These are phyloP conservation scores for Malurus melanocephalus DNA, from an alignment of 2,113 vertebrate species.

Conservation along the genomic window DNA sequence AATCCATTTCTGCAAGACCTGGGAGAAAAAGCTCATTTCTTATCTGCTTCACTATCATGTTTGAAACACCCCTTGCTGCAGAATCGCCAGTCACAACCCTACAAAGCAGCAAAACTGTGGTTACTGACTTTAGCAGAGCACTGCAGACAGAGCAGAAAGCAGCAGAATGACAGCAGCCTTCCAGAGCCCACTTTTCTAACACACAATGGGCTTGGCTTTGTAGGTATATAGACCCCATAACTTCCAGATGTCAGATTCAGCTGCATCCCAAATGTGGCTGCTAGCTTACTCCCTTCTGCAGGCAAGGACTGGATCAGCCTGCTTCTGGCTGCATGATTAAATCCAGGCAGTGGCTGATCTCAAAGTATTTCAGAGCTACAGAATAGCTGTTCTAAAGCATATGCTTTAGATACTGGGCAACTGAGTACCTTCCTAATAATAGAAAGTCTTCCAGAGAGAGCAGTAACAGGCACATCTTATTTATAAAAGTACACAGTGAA, in stretches of 20 bases:
- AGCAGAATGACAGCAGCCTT: not conserved
- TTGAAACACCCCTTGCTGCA: not conserved
- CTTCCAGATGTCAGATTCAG: not conserved
- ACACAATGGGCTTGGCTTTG: not conserved
- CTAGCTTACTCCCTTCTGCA: not conserved
- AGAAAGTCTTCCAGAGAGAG: not conserved
- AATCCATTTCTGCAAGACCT: not conserved
- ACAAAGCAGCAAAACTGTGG: not conserved
- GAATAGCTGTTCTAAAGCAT: not conserved
- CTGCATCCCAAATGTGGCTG: not conserved
- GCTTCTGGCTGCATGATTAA: not conserved
- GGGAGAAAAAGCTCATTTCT: not conserved
- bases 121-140: not conserved
- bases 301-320: not conserved
- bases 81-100: not conserved
- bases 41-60: not conserved
- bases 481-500: not conserved
- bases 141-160: not conserved
- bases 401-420: not conserved
- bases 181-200: not conserved
- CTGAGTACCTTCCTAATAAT: not conserved
- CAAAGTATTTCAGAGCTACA: not conserved
- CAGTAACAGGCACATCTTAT: not conserved
- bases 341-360: not conserved
- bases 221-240: not conserved